These are phyloP conservation scores for Malurus elegans DNA, from an alignment of 2,113 vertebrate genomes.

Conservation along the genomic window DNA sequence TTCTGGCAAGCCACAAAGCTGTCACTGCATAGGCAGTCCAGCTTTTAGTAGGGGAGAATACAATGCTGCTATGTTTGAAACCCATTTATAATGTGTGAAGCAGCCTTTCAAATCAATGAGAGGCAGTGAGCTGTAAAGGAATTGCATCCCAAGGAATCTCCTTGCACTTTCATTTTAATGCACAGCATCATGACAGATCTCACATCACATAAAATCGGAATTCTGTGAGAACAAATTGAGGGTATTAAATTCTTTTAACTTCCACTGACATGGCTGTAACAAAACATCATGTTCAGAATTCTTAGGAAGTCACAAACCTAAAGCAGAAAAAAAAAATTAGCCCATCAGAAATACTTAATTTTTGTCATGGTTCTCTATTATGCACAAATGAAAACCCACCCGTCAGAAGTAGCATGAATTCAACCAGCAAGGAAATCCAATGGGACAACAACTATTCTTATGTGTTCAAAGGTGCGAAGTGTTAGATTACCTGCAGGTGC, in stretches of 20 bases:
- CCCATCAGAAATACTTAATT: neutral
- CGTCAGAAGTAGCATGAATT: neutral
- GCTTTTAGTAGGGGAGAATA: neutral
- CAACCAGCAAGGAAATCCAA: neutral
- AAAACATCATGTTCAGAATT: constrained; percentile 19
- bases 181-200: neutral
- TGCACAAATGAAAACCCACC: neutral
- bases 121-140: constrained; percentile 20
- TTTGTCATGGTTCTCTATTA: neutral
- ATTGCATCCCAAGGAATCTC: constrained; percentile 31
- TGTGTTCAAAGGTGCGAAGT: neutral
- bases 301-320: neutral
- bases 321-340: neutral
- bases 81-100: constrained; percentile 20
- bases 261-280: neutral
- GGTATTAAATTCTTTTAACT: constrained; percentile 30
- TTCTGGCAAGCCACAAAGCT: neutral
- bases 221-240: constrained; percentile 1
- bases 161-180: constrained; percentile 29
- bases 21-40: neutral
- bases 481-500: neutral
- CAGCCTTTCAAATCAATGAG: constrained; percentile 29
- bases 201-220: constrained; percentile 33
- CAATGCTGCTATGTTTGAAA: neutral
- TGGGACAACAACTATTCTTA: neutral